These are phyloP conservation scores for Aplochiton taeniatus DNA, from an alignment of 2,797 vertebrate genomes.

Conservation along the genomic window DNA sequence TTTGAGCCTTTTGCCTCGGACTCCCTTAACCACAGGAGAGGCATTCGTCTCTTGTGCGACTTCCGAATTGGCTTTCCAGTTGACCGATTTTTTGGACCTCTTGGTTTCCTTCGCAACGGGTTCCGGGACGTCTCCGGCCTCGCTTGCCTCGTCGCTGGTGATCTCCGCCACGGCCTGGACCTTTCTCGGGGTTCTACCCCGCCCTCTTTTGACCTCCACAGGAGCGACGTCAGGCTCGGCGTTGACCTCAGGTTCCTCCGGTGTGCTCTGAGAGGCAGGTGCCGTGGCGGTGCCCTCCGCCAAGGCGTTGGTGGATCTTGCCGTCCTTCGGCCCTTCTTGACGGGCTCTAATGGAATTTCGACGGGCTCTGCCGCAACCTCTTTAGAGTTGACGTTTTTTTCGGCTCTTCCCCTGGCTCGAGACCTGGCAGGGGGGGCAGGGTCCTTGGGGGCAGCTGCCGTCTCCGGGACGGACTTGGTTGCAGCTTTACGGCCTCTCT, in stretches of 20 bases:
- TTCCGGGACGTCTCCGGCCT: slow-evolving; percentile 5
- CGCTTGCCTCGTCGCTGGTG: not conserved
- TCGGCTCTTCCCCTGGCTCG: not conserved
- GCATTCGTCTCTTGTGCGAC: slow-evolving; percentile 30
- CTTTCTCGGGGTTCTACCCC: slow-evolving; percentile 26
- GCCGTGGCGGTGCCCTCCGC: not conserved
- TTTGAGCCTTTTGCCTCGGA: slow-evolving; percentile 52
- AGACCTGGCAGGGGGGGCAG: slow-evolving; percentile 2
- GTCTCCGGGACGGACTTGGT: slow-evolving; percentile 16
- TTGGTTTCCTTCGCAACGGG: slow-evolving; percentile 17
- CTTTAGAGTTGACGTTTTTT: not conserved
- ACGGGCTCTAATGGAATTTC: slow-evolving; percentile 22
- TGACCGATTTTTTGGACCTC: slow-evolving; percentile 49
- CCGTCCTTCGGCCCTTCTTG: slow-evolving; percentile 43
- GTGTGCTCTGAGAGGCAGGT: no score
- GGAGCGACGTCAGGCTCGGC: slow-evolving; percentile 1
- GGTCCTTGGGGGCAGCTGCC: slow-evolving; percentile 10
- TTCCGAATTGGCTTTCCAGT: slow-evolving; percentile 53
- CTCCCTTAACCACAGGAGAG: slow-evolving; percentile 26
- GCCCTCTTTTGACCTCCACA: slow-evolving; percentile 15
- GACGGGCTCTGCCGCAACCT: slow-evolving; percentile 3
- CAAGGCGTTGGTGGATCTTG: slow-evolving; percentile 19
- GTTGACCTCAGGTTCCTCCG: no score
- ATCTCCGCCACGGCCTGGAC: slow-evolving; percentile 22
- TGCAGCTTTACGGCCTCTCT: slow-evolving; percentile 50